Base-by-base conservation (phyloP, 2,797 vertebrate genomes). In the Scolopax bukidnonensis region DNA sequence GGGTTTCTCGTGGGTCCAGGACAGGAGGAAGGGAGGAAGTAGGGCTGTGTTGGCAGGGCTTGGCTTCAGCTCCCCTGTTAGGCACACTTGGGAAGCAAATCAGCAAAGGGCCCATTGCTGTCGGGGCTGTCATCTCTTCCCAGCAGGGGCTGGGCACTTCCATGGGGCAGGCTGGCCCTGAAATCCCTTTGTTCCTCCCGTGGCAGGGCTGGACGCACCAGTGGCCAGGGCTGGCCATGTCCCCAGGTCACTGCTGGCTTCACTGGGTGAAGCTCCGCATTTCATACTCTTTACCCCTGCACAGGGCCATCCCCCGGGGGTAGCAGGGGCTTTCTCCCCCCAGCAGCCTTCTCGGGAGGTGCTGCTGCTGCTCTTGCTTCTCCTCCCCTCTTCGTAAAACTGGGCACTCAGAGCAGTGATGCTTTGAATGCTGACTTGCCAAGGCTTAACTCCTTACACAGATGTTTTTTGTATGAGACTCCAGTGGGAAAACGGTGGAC, bases 1-100 rank as follows among this genome's bases (percentile, higher is more conserved):
- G 65, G 9, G 0, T 23, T 51, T 33, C 61, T 25, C 6, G 0
- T 2, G 50, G 68, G 51, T 33, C 28, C 0, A 11, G 93, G 3
- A 5, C 16, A 2, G 73, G 50, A 74, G 63, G 64, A 7, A 3
- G 48, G 43, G n/a, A 40, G 63, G 61, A 12, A 30, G 77, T 64
- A 5, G 81, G 48, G 80, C 59, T 87, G 60, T 14, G 1, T 12
- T 3, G 12, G 4, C 1, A 2, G 77, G 64, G 67, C 47, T 90
- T 59, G 69, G 33, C 76, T 84, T 69, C 61, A 33, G 79, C 41
- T 79, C 63, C 45, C 14, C 19, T 28, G 33, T 61, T 14, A 61
- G 63, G 75, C 77, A 25, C 76, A 9, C 20, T 20, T 4, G 65
- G 70, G 64, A 94, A 30, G 20, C 76, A 25, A n/a, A 63, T 4